Evolutionary conservation across 2,797 vertebrate species (phyloP).

Genomic region (Carcharodon carcharias): DNA sequence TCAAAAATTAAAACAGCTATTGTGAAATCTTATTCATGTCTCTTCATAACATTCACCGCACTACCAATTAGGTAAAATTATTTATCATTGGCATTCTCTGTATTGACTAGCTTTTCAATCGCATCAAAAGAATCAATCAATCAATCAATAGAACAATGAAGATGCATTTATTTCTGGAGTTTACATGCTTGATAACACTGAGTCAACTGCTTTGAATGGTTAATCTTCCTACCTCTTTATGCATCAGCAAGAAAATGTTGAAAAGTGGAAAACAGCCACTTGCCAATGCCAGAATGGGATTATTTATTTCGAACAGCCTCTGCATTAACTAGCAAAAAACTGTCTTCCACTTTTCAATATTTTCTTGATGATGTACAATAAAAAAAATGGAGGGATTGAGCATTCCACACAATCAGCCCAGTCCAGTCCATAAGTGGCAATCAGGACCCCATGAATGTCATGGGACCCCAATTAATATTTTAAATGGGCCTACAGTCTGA

Average conservation of each 20-base stretch:
- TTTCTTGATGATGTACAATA: neutral
- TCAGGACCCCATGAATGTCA: neutral
- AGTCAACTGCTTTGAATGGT: neutral
- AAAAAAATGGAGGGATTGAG: neutral
- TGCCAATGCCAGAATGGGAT: neutral
- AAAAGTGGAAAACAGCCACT: neutral
- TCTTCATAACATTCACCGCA: neutral
- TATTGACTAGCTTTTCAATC: neutral
- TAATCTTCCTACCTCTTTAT: neutral
- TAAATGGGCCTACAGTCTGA: neutral
- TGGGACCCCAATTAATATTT: neutral
- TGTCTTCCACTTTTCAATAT: neutral
- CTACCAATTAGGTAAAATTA: neutral
- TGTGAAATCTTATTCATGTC: neutral
- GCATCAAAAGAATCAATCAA: neutral
- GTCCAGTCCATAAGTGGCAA: neutral
- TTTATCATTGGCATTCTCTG: neutral
- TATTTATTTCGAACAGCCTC: neutral
- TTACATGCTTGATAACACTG: neutral
- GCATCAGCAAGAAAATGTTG: neutral
- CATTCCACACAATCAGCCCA: neutral
- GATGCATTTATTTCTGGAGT: neutral
- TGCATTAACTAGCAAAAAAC: neutral
- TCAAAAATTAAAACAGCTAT: neutral
- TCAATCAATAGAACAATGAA: neutral